These are phyloP conservation scores for Larimichthys polyactis DNA, from an alignment of 2,113 vertebrate species.

Conservation along the genomic window DNA sequence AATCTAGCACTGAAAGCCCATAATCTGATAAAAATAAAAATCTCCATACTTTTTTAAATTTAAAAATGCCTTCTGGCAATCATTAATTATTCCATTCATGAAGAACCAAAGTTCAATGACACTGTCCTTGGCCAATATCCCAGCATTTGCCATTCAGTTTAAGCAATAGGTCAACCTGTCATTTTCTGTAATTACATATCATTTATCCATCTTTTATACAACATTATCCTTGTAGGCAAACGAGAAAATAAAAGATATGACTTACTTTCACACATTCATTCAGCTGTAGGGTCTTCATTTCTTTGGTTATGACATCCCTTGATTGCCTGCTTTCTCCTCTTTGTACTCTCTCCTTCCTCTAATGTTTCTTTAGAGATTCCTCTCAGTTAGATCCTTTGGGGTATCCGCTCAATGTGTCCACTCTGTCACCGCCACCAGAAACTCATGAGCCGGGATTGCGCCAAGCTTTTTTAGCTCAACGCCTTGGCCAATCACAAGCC, in stretches of 20 bases:
- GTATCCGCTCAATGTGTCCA: constrained; percentile 24
- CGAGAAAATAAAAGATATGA: neutral
- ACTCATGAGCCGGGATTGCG: constrained; percentile 61
- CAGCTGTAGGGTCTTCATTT: constrained; percentile 68
- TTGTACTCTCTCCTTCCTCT: neutral
- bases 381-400: constrained; percentile 48
- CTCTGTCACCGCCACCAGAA: constrained; percentile 52
- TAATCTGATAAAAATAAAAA: too few relatives aligned
- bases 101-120: constrained; percentile 27
- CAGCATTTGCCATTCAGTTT: neutral
- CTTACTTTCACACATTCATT: constrained; percentile 78
- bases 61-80: neutral
- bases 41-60: neutral
- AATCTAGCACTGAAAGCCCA: neutral
- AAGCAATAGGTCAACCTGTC: neutral
- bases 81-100: constrained; percentile 38
- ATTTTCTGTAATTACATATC: neutral
- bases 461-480: constrained; percentile 75
- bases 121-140: constrained; percentile 25
- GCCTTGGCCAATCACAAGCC: constrained; percentile 67
- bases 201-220: neutral
- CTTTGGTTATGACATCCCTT: constrained; percentile 73
- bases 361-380: constrained; percentile 23
- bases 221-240: neutral
- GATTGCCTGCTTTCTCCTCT: neutral